Percentiles rank a stretch among this genome's conserved stretches.
These are phyloP conservation scores for Bicyclus anynana DNA, from an alignment of 1,140 invertebrate species.

Conservation along the genomic window DNA sequence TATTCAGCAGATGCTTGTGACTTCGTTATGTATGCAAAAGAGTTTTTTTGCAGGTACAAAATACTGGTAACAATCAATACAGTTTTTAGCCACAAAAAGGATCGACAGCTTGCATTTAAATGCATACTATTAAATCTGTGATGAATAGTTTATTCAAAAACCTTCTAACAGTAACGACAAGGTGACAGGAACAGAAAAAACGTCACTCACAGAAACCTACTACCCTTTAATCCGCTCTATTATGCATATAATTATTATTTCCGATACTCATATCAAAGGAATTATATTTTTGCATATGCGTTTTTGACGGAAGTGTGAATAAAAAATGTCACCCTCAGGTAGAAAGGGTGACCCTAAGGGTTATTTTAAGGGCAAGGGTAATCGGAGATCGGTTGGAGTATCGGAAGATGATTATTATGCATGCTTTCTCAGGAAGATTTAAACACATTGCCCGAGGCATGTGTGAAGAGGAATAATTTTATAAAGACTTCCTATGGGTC, in stretches of 20 bases:
- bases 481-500: conserved; percentile 54
- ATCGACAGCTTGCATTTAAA: conserved; percentile 44
- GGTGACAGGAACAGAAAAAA: conserved; percentile 70
- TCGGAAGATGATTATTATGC: conserved; percentile 66
- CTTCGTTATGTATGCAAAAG: too few relatives aligned
- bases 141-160: conserved; percentile 41
- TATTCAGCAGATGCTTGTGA: too few relatives aligned
- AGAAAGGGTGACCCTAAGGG: conserved; percentile 60
- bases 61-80: neutral
- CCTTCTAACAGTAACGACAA: conserved; percentile 53
- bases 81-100: conserved; percentile 17
- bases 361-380: conserved; percentile 60
- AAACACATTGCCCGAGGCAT: conserved; percentile 54
- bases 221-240: conserved; percentile 71
- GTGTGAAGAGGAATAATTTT: conserved; percentile 33
- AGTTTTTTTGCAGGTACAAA: too few relatives aligned
- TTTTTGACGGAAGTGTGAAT: conserved; percentile 73
- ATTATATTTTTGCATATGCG: conserved; percentile 72
- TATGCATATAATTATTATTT: conserved; percentile 77
- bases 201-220: conserved; percentile 54
- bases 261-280: conserved; percentile 69
- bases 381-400: conserved; percentile 55
- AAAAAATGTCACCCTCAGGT: conserved; percentile 74
- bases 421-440: conserved; percentile 73
- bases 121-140: conserved; percentile 57